Evolutionary conservation across 1,140 invertebrate genomes (phyloP).

Genomic region (Galleria mellonella): DNA sequence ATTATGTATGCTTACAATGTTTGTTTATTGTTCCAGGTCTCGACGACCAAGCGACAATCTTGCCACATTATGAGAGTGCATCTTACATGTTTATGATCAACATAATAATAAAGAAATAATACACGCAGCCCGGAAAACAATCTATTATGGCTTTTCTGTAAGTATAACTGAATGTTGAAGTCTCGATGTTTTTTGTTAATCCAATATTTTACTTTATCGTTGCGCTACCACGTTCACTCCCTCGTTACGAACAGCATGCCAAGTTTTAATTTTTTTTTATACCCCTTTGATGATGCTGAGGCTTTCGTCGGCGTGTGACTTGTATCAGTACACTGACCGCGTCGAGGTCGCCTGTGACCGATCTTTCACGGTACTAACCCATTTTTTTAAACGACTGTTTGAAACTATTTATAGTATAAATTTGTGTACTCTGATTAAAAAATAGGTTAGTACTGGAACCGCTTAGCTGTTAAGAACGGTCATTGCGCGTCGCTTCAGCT

Average conservation of each 20-base stretch:
- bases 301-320: conserved; percentile 72
- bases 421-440: conserved; percentile 10
- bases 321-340: conserved; percentile 63
- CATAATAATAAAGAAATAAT: conserved; percentile 37
- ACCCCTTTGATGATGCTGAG: conserved; percentile 67
- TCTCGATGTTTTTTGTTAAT: conserved; percentile 61
- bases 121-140: conserved; percentile 40
- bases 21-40: conserved; percentile 56
- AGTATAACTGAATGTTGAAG: conserved; percentile 51
- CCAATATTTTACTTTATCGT: conserved; percentile 56
- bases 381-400: conserved; percentile 32
- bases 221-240: conserved; percentile 70
- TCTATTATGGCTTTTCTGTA: conserved; percentile 59
- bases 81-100: conserved; percentile 49
- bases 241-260: conserved; percentile 71
- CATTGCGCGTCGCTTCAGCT: conserved; percentile 43
- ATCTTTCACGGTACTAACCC: conserved; percentile 61
- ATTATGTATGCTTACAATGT: too few species aligned
- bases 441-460: conserved; percentile 58
- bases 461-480: conserved; percentile 41
- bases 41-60: conserved; percentile 28
- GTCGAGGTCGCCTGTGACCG: conserved; percentile 57
- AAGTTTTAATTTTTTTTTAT: conserved; percentile 66
- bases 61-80: conserved; percentile 62
- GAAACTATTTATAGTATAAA: neutral